Evolutionary conservation across 1,140 invertebrate species (phyloP), one percentile per base, ranked within the genome.

Genomic region (Araneus ventricosus): DNA sequence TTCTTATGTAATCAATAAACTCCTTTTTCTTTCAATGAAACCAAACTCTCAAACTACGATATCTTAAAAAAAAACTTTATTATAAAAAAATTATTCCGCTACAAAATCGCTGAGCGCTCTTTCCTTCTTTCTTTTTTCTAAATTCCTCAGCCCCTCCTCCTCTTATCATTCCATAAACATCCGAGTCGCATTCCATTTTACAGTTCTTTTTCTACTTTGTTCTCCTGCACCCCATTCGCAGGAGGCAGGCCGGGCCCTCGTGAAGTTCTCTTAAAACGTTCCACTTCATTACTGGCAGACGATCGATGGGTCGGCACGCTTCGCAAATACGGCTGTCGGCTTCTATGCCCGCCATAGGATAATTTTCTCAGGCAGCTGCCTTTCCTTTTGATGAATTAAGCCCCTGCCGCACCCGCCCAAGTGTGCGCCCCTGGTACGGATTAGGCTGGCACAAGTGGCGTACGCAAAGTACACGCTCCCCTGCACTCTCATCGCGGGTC

Each of bases 331-430:
- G 67, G 59, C 59, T 61, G 59, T 70, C 67, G 67, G 67, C 67
- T 37, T 75, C 67, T 75, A 30, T 75, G 30, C 34, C 67, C 67
- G 5, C 3, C 67, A 75, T 30, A 75, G 67, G 67, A 75, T 75
- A 75, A 75, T 75, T 75, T 75, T 75, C 67, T 75, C 27, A 75
- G 67, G 30, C 67, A 75, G 67, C 67, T 75, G 67, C 67, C 67
- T 75, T 75, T 75, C 67, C 67, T 75, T 75, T 75, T 75, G 67
- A 75, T 75, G 67, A 75, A 75, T 75, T 75, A 75, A 75, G 67
- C 67, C 27, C 67, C 67, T 63, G 20, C 8, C 67, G 30, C 0
- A 22, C 27, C 67, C 67, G 67, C 27, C 34, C 27, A 75, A 75
- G 67, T 75, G 67, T 75, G 67, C 30, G 14, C 67, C 27, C 67